Evolutionary conservation across 1,140 invertebrate species (phyloP), one percentile per base, ranked within the genome.

Genomic region (Plectrocnemia conspersa): DNA sequence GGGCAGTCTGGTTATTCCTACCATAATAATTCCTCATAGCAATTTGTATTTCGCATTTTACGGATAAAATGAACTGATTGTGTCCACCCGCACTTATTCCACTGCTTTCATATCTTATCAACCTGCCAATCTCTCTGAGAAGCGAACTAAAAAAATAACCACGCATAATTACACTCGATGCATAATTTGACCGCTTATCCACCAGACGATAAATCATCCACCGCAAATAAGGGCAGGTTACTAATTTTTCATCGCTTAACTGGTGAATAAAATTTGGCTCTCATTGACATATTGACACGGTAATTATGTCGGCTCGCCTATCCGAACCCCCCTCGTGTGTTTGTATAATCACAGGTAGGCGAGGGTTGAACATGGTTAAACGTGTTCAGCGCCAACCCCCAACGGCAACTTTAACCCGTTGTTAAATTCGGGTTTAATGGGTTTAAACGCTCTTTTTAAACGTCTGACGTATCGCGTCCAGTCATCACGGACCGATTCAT

Each of bases 201-300:
- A 44, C 32, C 48, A 59, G 58, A 61, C 54, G 21, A 61, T 61
- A 61, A 61, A 61, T 61, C 59, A 61, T 61, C 59, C 56, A 41
- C 54, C 53, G 54, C 33, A 40, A 27, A 36, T n/a, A n/a, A n/a
- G n/a, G n/a, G n/a, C 48, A 59, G 58, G 57, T 50, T 19, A 61
- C 57, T 56, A 61, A 61, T 61, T 54, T 56, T 61, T 54, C 56
- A 41, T 50, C 53, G 54, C 33, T 18, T 16, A 36, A 9, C 13
- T 32, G 58, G 54, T 54, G 54, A 56, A 54, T 56, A 52, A 54
- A 60, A 61, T 16, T 40, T 5, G 9, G 6, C 13, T 10, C 41
- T 10, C 19, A 23, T 25, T 44, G 41, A 44, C 41, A 21, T 23
- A 44, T 44, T 44, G 41, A 44, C 41, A 44, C 21, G 3, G 21